phyloP scores from a whole-genome alignment of 2,797 vertebrate genomes.

The Enoplosus armatus region DNA sequence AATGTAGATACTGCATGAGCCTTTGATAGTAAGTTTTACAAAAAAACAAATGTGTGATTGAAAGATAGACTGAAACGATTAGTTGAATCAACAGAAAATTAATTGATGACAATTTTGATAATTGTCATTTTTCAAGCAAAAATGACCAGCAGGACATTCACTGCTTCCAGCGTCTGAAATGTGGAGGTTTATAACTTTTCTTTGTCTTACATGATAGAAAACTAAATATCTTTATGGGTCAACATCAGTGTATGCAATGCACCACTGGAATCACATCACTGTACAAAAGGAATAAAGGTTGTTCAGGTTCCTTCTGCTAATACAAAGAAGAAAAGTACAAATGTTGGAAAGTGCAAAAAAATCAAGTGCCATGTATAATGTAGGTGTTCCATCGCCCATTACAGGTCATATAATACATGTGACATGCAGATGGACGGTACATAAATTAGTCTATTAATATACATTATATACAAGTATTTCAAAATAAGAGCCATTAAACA shows the following conservation, averaged over 20 bases:
- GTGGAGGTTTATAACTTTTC: neutral
- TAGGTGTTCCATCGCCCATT: neutral
- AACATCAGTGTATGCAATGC: neutral
- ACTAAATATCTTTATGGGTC: neutral
- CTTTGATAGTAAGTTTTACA: neutral
- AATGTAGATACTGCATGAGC: neutral
- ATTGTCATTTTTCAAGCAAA: neutral
- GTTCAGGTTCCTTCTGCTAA: neutral
- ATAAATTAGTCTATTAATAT: conserved; percentile 45
- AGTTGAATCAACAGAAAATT: neutral
- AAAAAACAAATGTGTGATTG: neutral
- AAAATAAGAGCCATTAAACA: neutral
- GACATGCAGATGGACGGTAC: neutral
- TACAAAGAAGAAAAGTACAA: neutral
- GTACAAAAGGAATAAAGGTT: neutral
- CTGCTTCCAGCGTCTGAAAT: neutral
- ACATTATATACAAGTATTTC: conserved; percentile 35
- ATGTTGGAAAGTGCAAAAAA: neutral
- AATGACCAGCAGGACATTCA: neutral
- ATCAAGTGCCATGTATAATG: neutral
- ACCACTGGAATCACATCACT: neutral
- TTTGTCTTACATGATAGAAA: neutral
- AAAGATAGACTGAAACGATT: neutral
- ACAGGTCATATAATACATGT: conserved; percentile 22
- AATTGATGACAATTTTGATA: neutral